Conservation (phyloP, 2,113 vertebrate genomes). For the Trematocara variabile region DNA sequence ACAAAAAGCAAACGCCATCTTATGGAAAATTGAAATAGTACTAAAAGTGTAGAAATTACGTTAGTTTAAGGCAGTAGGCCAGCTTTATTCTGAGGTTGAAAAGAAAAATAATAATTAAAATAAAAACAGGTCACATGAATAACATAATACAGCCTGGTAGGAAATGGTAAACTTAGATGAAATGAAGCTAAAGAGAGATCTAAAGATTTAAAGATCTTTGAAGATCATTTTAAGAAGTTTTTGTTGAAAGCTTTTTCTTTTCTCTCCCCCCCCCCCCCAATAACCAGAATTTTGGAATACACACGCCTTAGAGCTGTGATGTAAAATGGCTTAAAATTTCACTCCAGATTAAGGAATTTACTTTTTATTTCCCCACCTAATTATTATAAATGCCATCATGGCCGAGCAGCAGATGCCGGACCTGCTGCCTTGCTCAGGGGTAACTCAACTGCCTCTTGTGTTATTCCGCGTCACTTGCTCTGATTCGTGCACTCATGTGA, state of each 20-base stretch:
- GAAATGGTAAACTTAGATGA: neutral
- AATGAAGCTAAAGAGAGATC: neutral
- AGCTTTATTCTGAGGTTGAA: neutral
- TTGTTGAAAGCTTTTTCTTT: neutral
- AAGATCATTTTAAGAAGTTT: neutral
- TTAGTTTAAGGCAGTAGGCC: neutral
- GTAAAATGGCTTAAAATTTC: neutral
- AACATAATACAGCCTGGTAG: neutral
- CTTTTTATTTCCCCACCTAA: neutral
- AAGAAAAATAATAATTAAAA: neutral
- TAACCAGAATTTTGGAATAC: neutral
- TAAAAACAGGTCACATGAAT: neutral
- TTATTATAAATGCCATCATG: conserved; percentile 60
- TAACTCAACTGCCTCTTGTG: conserved; percentile 56
- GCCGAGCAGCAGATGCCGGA: conserved; percentile 46
- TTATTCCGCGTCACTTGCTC: conserved; percentile 72
- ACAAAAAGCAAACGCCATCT: neutral
- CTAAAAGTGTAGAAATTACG: neutral
- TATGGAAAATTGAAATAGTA: neutral
- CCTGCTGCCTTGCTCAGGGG: conserved; percentile 68
- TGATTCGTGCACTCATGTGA: conserved; percentile 66
- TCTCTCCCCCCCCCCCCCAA: neutral
- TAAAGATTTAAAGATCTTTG: neutral
- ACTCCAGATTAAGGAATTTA: conserved; percentile 19
- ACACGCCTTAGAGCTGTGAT: neutral